Conservation (phyloP, 2,797 vertebrate genomes). For the Platalea minor region DNA sequence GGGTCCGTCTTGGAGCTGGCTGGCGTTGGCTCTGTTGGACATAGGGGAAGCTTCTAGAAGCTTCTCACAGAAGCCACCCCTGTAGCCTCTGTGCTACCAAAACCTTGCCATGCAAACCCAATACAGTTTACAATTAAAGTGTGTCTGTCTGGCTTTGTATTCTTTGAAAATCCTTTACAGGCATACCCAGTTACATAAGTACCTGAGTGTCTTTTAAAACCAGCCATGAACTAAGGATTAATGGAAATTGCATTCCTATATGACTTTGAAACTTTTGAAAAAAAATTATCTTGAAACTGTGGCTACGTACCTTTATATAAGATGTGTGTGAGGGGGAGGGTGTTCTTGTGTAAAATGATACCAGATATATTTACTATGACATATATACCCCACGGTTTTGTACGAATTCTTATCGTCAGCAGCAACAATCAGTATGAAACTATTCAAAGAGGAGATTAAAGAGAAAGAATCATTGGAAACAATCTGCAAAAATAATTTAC, state of each 20-base stretch:
- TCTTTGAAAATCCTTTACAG: neutral
- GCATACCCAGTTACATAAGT: neutral
- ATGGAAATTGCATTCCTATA: neutral
- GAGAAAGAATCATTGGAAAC: conserved; percentile 22
- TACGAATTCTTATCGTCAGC: neutral
- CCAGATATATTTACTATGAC: neutral
- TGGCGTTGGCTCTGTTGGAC: no score
- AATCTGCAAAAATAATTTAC: conserved; percentile 27
- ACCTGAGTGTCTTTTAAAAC: neutral
- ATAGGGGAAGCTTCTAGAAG: no score
- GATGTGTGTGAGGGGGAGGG: neutral
- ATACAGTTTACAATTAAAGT: neutral
- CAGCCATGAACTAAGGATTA: neutral
- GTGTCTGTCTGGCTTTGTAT: neutral
- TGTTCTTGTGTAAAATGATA: neutral
- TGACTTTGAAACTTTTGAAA: neutral
- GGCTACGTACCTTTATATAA: neutral
- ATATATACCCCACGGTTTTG: neutral
- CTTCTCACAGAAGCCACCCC: no score
- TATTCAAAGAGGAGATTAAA: conserved; percentile 8
- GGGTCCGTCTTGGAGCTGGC: no score
- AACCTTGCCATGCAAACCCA: no score
- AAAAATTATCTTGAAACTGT: neutral
- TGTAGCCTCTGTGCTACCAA: no score
- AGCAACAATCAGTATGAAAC: neutral